Percentiles rank a stretch among this genome's conserved stretches.
These are phyloP conservation scores for Lagodon rhomboides DNA, from an alignment of 2,797 vertebrate genomes.

Conservation along the genomic window DNA sequence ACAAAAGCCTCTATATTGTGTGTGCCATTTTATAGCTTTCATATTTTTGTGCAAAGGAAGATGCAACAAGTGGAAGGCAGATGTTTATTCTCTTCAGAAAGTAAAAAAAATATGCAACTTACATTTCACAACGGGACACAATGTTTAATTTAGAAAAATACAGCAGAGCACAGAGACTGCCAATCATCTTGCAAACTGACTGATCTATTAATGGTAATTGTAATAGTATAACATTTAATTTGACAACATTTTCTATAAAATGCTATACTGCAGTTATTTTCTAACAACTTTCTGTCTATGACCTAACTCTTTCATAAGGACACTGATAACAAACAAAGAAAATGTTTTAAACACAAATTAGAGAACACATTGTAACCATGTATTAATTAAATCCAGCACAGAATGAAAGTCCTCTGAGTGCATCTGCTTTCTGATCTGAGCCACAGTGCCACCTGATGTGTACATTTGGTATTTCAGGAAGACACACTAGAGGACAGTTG, in stretches of 20 bases:
- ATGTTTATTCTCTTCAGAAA: conserved; percentile 6
- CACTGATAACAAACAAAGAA: background rate
- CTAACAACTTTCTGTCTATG: background rate
- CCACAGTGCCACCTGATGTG: conserved; percentile 6
- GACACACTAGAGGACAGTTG: background rate
- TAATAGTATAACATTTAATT: background rate
- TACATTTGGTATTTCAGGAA: background rate
- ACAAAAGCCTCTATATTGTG: background rate
- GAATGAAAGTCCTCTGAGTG: background rate
- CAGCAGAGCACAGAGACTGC: background rate
- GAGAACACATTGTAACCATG: background rate
- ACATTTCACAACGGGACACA: background rate
- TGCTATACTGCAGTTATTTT: background rate
- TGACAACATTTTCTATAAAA: background rate
- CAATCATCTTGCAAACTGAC: background rate
- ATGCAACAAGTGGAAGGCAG: background rate
- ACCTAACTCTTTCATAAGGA: background rate
- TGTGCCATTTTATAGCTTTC: background rate
- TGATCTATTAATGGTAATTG: background rate
- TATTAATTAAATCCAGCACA: background rate
- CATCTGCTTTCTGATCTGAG: background rate
- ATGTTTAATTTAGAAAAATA: background rate
- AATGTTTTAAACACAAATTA: background rate
- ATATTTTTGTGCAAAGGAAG: background rate
- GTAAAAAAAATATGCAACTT: background rate